Conservation (phyloP, 2,888 invertebrate genomes). For the Folsomia candida region DNA sequence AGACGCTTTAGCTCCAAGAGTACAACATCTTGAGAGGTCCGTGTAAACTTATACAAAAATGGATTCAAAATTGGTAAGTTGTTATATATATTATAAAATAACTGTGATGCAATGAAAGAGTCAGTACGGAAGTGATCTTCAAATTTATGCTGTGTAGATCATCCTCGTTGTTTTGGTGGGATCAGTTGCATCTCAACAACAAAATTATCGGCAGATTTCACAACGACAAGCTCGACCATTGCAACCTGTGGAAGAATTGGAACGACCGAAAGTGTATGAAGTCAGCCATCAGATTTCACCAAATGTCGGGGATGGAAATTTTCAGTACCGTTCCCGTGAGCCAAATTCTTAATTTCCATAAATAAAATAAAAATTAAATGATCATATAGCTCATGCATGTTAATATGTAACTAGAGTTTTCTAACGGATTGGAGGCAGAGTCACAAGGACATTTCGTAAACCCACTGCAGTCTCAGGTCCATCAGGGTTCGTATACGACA, state of each 20-base stretch:
- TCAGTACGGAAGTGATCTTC: not conserved
- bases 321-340: conserved; percentile 34
- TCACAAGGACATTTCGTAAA: conserved; percentile 34
- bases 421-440: conserved; percentile 38
- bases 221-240: not conserved
- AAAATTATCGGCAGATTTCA: not conserved
- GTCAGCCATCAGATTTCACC: conserved; percentile 33
- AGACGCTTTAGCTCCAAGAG: not conserved
- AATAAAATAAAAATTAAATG: too few species aligned
- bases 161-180: not conserved
- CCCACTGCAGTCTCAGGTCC: conserved; percentile 36
- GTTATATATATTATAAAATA: not conserved
- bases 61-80: not conserved
- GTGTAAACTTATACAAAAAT: too few species aligned
- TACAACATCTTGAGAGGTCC: too few species aligned
- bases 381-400: too few species aligned
- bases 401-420: too few species aligned
- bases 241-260: conserved; percentile 12
- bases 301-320: conserved; percentile 40
- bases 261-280: conserved; percentile 37
- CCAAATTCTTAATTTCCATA: too few species aligned
- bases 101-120: not conserved
- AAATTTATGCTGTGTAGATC: not conserved
- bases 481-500: conserved; percentile 41
- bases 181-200: not conserved